Evolutionary conservation across 2,113 vertebrate species (phyloP).

Genomic region (Gambusia holbrooki): DNA sequence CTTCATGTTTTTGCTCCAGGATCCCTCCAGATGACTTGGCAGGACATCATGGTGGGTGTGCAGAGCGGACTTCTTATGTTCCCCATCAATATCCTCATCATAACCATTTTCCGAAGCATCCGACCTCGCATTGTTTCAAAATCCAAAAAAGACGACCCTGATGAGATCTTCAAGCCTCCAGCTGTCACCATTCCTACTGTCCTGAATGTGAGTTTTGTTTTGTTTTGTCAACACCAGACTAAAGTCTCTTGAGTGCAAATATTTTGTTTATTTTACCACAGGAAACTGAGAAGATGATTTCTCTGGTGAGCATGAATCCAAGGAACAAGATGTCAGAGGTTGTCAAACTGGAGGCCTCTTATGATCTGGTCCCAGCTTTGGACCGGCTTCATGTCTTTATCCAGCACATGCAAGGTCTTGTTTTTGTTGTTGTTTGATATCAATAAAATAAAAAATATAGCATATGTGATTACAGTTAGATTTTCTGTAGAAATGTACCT

Average conservation of each 20-base stretch:
- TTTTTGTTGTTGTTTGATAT: background rate
- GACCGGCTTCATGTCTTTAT: conserved; percentile 71
- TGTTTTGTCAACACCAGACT: background rate
- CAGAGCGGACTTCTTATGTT: conserved; percentile 85
- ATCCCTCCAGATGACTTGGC: conserved; percentile 72
- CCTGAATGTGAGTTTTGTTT: conserved; percentile 66
- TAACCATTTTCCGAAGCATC: conserved; percentile 83
- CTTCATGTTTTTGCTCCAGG: conserved; percentile 48
- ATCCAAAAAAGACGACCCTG: conserved; percentile 16
- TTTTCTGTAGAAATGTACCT: background rate
- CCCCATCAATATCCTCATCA: conserved; percentile 86
- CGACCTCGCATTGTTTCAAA: conserved; percentile 66
- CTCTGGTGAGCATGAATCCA: conserved; percentile 61
- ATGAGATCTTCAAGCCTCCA: conserved; percentile 16
- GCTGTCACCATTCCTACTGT: conserved; percentile 60
- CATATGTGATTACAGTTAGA: background rate
- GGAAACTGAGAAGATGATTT: conserved; percentile 75
- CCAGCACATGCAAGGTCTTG: conserved; percentile 76
- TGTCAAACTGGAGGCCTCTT: conserved; percentile 54
- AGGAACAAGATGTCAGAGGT: conserved; percentile 70
- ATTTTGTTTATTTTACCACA: conserved; percentile 35
- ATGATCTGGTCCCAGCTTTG: conserved; percentile 73
- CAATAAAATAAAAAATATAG: background rate
- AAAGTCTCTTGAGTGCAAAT: too few relatives aligned
- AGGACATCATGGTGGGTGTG: conserved; percentile 81